A percentile compares a stretch with the other conserved stretches of the same genome.
phyloP scores from a whole-genome alignment of 2,113 vertebrate genomes.

The Channa argus region DNA sequence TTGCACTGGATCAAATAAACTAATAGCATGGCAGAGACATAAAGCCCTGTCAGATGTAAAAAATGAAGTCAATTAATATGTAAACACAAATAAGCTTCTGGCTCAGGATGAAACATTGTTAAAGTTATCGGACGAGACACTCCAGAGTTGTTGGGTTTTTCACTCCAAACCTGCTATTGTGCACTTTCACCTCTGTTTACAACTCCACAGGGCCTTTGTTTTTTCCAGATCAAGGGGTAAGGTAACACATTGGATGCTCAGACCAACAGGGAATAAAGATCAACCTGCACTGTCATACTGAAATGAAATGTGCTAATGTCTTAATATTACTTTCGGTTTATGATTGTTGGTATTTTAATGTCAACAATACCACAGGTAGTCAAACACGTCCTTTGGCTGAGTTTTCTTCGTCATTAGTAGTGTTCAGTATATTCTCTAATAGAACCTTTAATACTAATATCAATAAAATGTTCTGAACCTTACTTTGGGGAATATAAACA shows the following conservation, averaged over 20 bases:
- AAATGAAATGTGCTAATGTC: constrained; percentile 13
- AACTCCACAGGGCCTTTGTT: constrained; percentile 47
- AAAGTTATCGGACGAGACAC: constrained; percentile 25
- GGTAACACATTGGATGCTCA: constrained; percentile 3
- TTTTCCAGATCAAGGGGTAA: constrained; percentile 33
- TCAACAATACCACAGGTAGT: too few relatives aligned
- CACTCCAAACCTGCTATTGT: constrained; percentile 25
- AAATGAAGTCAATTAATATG: constrained; percentile 12
- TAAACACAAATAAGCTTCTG: constrained; percentile 20
- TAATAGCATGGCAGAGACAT: constrained; percentile 11
- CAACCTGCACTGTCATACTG: constrained; percentile 9
- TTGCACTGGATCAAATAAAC: constrained; percentile 7
- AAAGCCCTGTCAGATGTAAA: constrained; percentile 20
- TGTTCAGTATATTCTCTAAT: too few relatives aligned
- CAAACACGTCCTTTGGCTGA: too few relatives aligned
- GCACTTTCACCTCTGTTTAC: constrained; percentile 36
- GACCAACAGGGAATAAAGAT: constrained; percentile 2
- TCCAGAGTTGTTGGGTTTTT: constrained; percentile 19
- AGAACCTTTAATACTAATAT: too few relatives aligned
- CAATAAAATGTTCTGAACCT: too few relatives aligned
- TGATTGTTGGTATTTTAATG: too few relatives aligned
- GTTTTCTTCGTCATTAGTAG: too few relatives aligned
- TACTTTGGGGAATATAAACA: too few relatives aligned
- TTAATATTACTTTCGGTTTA: neutral
- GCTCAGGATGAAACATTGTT: constrained; percentile 5